Conservation (phyloP, 2,113 vertebrate species). For the Pheucticus melanocephalus region DNA sequence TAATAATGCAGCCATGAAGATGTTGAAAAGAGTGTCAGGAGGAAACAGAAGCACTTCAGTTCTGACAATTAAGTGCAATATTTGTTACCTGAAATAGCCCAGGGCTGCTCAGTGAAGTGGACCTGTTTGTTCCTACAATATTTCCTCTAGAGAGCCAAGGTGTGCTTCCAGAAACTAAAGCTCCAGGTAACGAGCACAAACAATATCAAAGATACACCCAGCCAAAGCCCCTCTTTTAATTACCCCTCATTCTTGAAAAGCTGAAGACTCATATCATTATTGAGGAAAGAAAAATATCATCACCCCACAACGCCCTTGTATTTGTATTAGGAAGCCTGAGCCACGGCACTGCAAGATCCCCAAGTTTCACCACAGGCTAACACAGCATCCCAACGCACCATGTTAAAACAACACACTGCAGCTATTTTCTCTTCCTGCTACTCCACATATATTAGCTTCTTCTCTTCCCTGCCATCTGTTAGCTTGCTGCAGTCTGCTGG, state of each 20-base stretch:
- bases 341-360: neutral
- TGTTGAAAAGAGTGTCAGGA: neutral
- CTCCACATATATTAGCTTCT: neutral
- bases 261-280: neutral
- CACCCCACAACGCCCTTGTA: neutral
- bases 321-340: neutral
- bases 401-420: neutral
- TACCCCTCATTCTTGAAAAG: neutral
- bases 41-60: neutral
- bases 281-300: neutral
- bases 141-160: neutral
- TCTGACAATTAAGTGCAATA: neutral
- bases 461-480: neutral
- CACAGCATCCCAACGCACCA: rapidly evolving
- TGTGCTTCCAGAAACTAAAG: neutral
- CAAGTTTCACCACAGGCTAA: neutral
- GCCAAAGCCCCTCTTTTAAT: neutral
- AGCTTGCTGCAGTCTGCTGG: constrained; percentile 43
- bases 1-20: neutral
- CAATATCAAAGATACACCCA: neutral
- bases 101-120: rapidly evolving
- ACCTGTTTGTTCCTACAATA: neutral
- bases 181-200: neutral
- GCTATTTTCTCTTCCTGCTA: constrained; percentile 11
- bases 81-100: neutral